phyloP scores from a whole-genome alignment of 2,113 vertebrate genomes.

The Oncorhynchus nerka region DNA sequence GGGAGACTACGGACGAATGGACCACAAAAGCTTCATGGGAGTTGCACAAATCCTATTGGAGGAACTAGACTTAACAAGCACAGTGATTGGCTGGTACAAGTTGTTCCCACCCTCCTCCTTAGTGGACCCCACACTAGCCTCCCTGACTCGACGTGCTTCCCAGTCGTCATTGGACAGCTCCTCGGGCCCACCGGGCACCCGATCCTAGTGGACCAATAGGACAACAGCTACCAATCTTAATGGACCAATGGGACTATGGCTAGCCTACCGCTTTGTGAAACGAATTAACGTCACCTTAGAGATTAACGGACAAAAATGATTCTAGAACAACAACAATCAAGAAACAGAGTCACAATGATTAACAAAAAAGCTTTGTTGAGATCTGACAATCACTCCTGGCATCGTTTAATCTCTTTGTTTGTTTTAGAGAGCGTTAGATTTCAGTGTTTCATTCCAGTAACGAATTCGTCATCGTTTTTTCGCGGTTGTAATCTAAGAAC shows the following conservation, averaged over 20 bases:
- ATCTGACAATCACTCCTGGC: conserved; percentile 96
- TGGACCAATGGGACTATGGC: conserved; percentile 65
- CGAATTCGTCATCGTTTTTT: conserved; percentile 37
- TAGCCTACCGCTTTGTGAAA: conserved; percentile 20
- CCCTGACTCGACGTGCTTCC: conserved; percentile 92
- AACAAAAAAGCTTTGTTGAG: conserved; percentile 84
- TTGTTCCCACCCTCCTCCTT: conserved; percentile 95
- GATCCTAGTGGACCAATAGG: conserved; percentile 84
- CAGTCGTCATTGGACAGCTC: conserved; percentile 97
- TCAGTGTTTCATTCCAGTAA: conserved; percentile 67
- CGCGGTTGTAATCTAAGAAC: conserved; percentile 44
- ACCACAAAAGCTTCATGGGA: conserved; percentile 99
- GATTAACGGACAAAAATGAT: conserved; percentile 46
- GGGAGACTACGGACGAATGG: conserved; percentile 98
- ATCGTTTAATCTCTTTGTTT: conserved; percentile 69
- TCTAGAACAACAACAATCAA: conserved; percentile 79
- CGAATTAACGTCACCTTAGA: conserved; percentile 56
- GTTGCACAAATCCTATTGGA: conserved; percentile 97
- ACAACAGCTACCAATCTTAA: conserved; percentile 78
- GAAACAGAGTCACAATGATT: conserved; percentile 70
- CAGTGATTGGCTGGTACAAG: conserved; percentile 99
- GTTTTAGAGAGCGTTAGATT: conserved; percentile 68
- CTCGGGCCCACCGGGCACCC: conserved; percentile 87
- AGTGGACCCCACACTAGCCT: conserved; percentile 94
- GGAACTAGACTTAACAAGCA: conserved; percentile 94